Percentiles rank a stretch among this genome's conserved stretches.
Conservation (phyloP, 2,113 vertebrate species). For the Shinisaurus crocodilurus region DNA sequence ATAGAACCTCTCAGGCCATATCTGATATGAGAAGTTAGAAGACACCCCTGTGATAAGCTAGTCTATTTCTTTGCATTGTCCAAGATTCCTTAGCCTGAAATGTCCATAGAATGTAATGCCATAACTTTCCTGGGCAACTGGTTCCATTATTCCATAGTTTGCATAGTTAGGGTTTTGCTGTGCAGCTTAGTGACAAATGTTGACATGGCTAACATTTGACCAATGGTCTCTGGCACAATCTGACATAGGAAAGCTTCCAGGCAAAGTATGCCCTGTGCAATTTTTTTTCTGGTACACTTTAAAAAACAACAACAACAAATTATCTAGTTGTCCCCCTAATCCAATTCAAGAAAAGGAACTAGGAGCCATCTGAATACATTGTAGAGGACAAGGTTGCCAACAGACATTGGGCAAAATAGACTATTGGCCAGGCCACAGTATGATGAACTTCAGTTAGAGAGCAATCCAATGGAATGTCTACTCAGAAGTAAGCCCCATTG, state of each 20-base stretch:
- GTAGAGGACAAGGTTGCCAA: background rate
- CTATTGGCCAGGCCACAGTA: background rate
- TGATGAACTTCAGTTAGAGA: background rate
- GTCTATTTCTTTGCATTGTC: background rate
- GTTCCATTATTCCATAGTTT: background rate
- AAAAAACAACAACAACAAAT: background rate
- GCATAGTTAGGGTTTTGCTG: background rate
- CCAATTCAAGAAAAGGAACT: background rate
- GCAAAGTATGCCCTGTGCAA: background rate
- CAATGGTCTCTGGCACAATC: background rate
- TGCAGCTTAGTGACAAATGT: background rate
- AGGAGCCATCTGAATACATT: background rate
- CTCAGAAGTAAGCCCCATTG: too few species aligned
- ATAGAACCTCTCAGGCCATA: background rate
- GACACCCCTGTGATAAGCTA: too few species aligned
- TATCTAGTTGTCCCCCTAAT: background rate
- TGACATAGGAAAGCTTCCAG: background rate
- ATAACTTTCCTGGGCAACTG: background rate
- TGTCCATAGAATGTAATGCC: background rate
- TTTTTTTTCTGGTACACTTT: background rate
- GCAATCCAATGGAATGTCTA: background rate
- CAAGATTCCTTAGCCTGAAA: background rate
- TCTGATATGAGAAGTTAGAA: background rate
- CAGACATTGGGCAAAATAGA: background rate
- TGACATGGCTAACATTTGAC: background rate